Evolutionary conservation across 2,888 invertebrate species (phyloP).

Genomic region (Argyra leucocephala): DNA sequence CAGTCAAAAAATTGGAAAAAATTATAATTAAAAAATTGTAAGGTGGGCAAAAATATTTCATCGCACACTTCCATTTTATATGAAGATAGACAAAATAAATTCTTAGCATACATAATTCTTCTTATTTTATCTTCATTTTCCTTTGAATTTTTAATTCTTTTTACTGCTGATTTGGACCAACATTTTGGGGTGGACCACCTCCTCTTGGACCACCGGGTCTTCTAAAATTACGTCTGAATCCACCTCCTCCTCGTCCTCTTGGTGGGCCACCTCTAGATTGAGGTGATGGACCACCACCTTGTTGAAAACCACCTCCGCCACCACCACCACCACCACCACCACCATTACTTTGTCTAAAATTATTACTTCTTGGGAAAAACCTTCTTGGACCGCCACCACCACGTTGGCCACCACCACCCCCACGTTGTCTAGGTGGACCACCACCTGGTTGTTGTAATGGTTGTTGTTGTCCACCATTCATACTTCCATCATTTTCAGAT

Average conservation of each 20-base stretch:
- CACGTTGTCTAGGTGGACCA: constrained; percentile 46
- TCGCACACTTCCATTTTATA: background rate
- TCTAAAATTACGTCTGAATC: background rate
- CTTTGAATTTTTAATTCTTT: too few relatives aligned
- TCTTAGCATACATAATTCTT: background rate
- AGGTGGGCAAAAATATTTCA: background rate
- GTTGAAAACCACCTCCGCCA: background rate
- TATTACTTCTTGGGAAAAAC: background rate
- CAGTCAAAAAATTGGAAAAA: background rate
- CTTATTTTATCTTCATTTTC: background rate
- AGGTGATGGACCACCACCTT: background rate
- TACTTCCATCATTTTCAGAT: constrained; percentile 33
- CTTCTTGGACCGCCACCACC: constrained; percentile 21
- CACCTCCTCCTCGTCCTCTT: background rate
- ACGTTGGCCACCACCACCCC: constrained; percentile 27
- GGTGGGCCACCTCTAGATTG: background rate
- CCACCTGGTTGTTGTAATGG: constrained; percentile 45
- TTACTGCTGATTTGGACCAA: background rate
- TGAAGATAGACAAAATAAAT: background rate
- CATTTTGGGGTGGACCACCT: background rate
- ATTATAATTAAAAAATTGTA: background rate
- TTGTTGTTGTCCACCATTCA: constrained; percentile 34
- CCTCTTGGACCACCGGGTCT: background rate
- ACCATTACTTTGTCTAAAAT: background rate
- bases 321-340: background rate